Evolutionary conservation across 1,140 invertebrate species (phyloP).

Genomic region (Ceratoteleas bidentatus): DNA sequence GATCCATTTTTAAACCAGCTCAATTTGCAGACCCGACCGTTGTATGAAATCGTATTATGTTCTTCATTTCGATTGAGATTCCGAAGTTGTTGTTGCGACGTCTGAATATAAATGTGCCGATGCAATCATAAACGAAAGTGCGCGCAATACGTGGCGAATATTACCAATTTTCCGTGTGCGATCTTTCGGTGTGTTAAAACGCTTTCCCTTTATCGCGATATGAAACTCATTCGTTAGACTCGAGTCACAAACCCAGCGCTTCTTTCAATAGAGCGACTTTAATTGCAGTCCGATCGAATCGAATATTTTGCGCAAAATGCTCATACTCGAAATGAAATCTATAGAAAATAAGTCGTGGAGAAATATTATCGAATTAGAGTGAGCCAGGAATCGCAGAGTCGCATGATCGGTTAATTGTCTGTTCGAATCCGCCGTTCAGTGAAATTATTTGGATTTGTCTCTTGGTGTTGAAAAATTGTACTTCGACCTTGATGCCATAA

Average conservation of each 20-base stretch:
- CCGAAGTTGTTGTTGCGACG: background rate
- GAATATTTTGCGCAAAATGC: background rate
- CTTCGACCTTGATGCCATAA: background rate
- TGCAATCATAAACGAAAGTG: background rate
- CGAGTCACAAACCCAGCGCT: background rate
- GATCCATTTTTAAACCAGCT: slow-evolving; percentile 25
- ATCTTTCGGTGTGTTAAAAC: background rate
- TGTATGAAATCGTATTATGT: slow-evolving; percentile 17
- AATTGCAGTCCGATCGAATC: background rate
- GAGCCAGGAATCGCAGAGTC: background rate
- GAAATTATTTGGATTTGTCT: background rate
- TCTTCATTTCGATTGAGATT: slow-evolving; percentile 19
- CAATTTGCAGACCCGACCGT: slow-evolving; percentile 9
- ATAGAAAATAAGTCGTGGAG: slow-evolving; percentile 2
- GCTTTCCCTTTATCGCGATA: background rate
- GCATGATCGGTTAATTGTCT: too few species aligned
- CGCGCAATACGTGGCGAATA: background rate
- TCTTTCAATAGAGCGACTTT: background rate
- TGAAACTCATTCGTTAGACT: background rate
- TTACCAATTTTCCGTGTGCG: background rate
- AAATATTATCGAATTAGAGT: slow-evolving; percentile 10
- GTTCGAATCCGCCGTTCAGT: background rate
- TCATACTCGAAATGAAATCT: slow-evolving; percentile 8
- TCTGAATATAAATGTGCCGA: background rate
- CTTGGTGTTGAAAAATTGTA: background rate